Conservation (phyloP, 2,888 invertebrate genomes). For the Stenodema calcarata region DNA sequence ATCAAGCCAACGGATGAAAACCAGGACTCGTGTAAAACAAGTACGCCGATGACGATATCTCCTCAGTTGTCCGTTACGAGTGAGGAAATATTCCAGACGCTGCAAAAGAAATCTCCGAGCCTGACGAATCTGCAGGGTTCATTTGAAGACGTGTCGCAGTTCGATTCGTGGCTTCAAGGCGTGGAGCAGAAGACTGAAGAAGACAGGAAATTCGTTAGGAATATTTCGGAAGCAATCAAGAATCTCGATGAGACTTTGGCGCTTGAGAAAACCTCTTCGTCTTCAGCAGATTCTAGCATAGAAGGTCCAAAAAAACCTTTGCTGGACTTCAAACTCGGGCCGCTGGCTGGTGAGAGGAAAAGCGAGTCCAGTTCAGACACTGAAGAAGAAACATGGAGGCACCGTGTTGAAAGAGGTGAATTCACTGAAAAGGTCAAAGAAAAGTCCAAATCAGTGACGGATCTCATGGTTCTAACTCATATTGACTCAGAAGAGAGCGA, state of each 20-base stretch:
- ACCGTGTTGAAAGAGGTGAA: slow-evolving; percentile 65
- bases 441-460: slow-evolving; percentile 72
- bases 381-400: slow-evolving; percentile 70
- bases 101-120: slow-evolving; percentile 60
- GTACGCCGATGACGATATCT: slow-evolving; percentile 56
- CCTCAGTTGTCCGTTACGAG: slow-evolving; percentile 58
- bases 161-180: slow-evolving; percentile 70
- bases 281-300: slow-evolving; percentile 64
- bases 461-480: slow-evolving; percentile 72
- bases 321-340: slow-evolving; percentile 62
- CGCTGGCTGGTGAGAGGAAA: slow-evolving; percentile 54
- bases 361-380: slow-evolving; percentile 67
- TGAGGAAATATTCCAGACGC: slow-evolving; percentile 57
- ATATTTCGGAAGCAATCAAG: slow-evolving; percentile 70
- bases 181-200: slow-evolving; percentile 68
- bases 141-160: slow-evolving; percentile 66
- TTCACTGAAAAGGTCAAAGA: slow-evolving; percentile 69
- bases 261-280: slow-evolving; percentile 64
- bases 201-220: slow-evolving; percentile 68
- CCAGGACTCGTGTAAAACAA: slow-evolving; percentile 49
- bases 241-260: slow-evolving; percentile 71
- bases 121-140: slow-evolving; percentile 73
- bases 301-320: slow-evolving; percentile 62
- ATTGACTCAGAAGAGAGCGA: slow-evolving; percentile 70
- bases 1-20: slow-evolving; percentile 53